A percentile compares a stretch with the other conserved stretches of the same genome.
Evolutionary conservation across 2,888 invertebrate species (phyloP).

Genomic region (Chrysina gloriosa): DNA sequence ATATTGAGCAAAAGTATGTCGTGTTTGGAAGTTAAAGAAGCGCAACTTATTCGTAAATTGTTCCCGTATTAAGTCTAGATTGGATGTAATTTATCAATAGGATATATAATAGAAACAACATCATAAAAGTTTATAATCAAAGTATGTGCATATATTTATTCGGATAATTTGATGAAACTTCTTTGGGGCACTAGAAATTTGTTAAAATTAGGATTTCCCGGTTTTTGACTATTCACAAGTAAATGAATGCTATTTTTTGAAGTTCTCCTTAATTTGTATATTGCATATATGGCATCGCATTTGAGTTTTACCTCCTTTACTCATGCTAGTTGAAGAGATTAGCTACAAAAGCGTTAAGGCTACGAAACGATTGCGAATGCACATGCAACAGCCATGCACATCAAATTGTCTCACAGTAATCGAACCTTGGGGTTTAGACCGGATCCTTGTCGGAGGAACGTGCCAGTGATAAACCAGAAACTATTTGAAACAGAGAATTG

Average conservation of each 20-base stretch:
- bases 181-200: too few relatives aligned
- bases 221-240: neutral
- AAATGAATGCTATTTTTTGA: neutral
- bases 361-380: slow-evolving; percentile 10
- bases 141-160: too few relatives aligned
- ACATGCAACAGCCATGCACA: slow-evolving; percentile 40
- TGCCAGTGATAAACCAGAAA: slow-evolving; percentile 92
- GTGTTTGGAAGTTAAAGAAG: too few relatives aligned
- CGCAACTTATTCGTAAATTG: too few relatives aligned
- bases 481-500: slow-evolving; percentile 90
- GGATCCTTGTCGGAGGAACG: slow-evolving; percentile 87
- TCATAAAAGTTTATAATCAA: too few relatives aligned
- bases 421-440: slow-evolving; percentile 85
- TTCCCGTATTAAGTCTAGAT: too few relatives aligned
- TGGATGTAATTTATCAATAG: too few relatives aligned
- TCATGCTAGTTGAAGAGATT: neutral
- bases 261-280: neutral
- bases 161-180: too few relatives aligned
- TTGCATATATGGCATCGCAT: neutral
- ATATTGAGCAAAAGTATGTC: too few relatives aligned
- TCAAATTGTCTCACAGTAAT: slow-evolving; percentile 27
- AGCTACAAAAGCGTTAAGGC: neutral
- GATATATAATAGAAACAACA: too few relatives aligned
- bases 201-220: too few relatives aligned
- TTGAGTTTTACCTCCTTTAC: slow-evolving; percentile 5